phyloP scores from a whole-genome alignment of 1,140 invertebrate genomes.

The Oncopeltus fasciatus region DNA sequence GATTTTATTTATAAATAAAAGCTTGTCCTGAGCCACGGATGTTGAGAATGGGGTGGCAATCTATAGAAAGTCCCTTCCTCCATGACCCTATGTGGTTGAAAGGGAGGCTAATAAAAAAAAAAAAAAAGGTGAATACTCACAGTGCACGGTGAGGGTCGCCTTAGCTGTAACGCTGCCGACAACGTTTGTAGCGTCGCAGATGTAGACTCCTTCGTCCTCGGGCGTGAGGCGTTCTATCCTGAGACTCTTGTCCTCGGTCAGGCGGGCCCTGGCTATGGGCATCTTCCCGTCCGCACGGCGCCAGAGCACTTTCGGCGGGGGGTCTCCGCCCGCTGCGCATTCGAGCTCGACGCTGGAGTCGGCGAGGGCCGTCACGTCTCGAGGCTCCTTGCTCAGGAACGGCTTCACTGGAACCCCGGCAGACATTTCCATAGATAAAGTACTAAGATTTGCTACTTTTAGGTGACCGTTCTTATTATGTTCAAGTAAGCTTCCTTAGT shows the following conservation, averaged over 20 bases:
- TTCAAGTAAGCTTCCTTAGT: too few species aligned
- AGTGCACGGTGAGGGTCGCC: slow-evolving; percentile 58
- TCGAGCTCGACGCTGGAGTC: slow-evolving; percentile 72
- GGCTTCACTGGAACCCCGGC: slow-evolving; percentile 49
- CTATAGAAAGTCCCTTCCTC: too few species aligned
- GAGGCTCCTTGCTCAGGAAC: slow-evolving; percentile 68
- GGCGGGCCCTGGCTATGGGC: slow-evolving; percentile 54
- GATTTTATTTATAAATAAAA: too few species aligned
- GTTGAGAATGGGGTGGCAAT: too few species aligned
- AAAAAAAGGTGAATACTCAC: slow-evolving; percentile 36
- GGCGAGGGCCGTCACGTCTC: slow-evolving; percentile 65
- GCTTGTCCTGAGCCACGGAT: too few species aligned
- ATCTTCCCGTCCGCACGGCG: slow-evolving; percentile 72
- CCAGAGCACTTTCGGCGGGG: slow-evolving; percentile 78
- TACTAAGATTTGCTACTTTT: not conserved
- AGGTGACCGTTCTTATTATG: too few species aligned
- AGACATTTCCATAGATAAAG: too few species aligned
- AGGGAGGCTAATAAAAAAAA: too few species aligned
- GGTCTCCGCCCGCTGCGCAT: slow-evolving; percentile 80
- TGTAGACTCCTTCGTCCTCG: slow-evolving; percentile 65
- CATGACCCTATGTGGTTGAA: too few species aligned
- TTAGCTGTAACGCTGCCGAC: slow-evolving; percentile 60
- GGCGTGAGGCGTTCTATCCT: slow-evolving; percentile 56
- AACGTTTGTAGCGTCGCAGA: slow-evolving; percentile 64
- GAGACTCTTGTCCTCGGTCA: slow-evolving; percentile 60